Evolutionary conservation across 2,113 vertebrate species (phyloP).

Genomic region (chimpanzee (Pan troglodytes)): NHGRI_mPanTro3-v2.1_pri NC_072413.2:36450001-36450500

Average conservation of each 20-base stretch:
- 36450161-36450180: neutral
- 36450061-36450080: neutral
- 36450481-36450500: neutral
- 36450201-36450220: neutral
- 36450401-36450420: neutral
- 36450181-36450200: neutral
- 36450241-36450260: neutral
- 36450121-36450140: neutral
- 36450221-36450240: neutral
- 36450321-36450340: neutral
- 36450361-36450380: neutral
- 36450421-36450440: neutral
- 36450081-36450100: neutral
- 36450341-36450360: neutral
- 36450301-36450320: neutral
- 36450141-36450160: neutral
- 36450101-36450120: neutral
- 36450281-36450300: constrained; percentile 24
- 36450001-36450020: neutral
- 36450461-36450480: neutral
- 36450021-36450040: neutral
- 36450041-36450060: neutral
- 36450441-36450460: constrained; percentile 29
- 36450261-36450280: neutral
- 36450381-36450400: neutral